Conservation (phyloP, 2,888 invertebrate genomes). For the Monoplex corrugatus region DNA sequence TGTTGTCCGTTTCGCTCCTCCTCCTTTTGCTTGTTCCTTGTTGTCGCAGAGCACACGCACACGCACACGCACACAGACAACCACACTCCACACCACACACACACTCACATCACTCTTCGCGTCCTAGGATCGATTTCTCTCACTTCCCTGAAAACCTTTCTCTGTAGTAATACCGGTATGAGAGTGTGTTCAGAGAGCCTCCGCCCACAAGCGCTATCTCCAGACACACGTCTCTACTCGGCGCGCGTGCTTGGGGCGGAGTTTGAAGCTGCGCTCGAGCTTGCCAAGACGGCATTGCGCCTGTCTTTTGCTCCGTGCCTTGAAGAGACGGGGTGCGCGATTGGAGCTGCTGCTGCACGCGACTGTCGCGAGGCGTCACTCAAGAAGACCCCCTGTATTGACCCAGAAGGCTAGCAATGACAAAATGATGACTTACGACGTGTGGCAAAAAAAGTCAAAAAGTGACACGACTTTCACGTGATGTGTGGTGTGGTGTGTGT, state of each 20-base stretch:
- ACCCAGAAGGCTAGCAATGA: too few species aligned
- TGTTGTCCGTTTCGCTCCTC: not conserved
- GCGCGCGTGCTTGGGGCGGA: conserved; percentile 26
- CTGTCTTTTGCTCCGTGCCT: not conserved
- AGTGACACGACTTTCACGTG: too few species aligned
- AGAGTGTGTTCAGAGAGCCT: not conserved
- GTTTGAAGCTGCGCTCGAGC: conserved; percentile 3
- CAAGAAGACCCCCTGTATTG: not conserved
- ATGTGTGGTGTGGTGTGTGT: too few species aligned
- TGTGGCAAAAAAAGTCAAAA: not conserved
- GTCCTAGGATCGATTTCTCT: not conserved
- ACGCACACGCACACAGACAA: not conserved
- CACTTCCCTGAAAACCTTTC: not conserved
- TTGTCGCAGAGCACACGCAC: not conserved
- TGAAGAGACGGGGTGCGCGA: not conserved
- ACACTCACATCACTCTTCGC: not conserved
- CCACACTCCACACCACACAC: not conserved
- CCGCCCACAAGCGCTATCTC: conserved; percentile 20
- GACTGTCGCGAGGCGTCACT: not conserved
- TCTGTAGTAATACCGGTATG: not conserved
- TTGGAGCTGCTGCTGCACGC: not conserved
- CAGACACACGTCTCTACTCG: not conserved
- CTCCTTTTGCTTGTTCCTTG: not conserved
- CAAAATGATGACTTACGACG: not conserved
- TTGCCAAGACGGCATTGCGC: not conserved